Evolutionary conservation across 2,113 vertebrate genomes (phyloP).

Genomic region (Toxostoma redivivum): DNA sequence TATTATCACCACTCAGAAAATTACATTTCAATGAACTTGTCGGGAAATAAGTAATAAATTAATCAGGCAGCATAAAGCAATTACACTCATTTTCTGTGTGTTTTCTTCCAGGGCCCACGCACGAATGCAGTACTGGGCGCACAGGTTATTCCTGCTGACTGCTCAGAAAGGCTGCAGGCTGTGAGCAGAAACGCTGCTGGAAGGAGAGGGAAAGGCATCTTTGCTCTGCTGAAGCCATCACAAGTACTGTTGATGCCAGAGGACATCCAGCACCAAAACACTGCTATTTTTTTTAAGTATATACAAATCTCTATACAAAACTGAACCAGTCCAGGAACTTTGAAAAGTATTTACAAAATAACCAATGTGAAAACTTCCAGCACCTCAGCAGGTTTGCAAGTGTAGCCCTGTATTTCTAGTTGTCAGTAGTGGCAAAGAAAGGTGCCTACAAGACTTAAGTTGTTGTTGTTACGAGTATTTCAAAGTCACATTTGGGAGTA

Average conservation of each 20-base stretch:
- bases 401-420: neutral
- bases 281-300: neutral
- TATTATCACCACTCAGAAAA: conserved; percentile 64
- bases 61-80: conserved; percentile 56
- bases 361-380: neutral
- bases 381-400: neutral
- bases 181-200: fast-evolving
- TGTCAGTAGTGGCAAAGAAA: neutral
- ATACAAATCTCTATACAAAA: neutral
- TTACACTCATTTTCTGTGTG: conserved; percentile 41
- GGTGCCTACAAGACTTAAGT: neutral
- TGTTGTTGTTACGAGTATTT: neutral
- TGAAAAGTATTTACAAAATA: neutral
- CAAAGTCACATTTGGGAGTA: neutral
- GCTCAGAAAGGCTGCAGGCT: neutral
- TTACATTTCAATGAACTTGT: conserved; percentile 67
- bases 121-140: neutral
- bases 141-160: neutral
- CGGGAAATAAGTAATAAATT: conserved; percentile 63
- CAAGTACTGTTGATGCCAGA: neutral
- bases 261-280: neutral
- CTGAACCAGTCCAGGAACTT: fast-evolving
- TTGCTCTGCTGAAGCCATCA: neutral
- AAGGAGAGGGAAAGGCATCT: neutral
- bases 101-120: conserved; percentile 1